Evolutionary conservation across 2,113 vertebrate species (phyloP), one percentile per base, ranked within the genome.

Genomic region (Bagarius yarrelli): DNA sequence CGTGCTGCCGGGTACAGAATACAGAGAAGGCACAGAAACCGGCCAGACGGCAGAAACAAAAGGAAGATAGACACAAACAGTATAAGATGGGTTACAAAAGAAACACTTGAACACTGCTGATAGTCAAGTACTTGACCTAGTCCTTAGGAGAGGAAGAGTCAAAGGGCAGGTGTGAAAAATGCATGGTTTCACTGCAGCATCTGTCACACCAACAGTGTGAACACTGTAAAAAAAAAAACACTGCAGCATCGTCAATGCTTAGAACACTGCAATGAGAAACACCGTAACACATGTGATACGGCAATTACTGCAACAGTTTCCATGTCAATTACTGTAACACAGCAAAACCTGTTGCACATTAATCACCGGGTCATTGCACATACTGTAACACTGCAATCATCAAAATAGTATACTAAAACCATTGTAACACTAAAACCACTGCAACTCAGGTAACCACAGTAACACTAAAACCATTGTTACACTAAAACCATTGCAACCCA

Each of bases 71-170:
- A 25, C 18, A 76, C 9, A 40, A n/a, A 44, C 19, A 25, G 23
- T 25, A 52, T 15, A 47, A 36, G 59, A 53, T 59, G 76, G 76
- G 47, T 34, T 8, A 73, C 8, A 40, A 53, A 59, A 72, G 60
- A 53, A 18, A n/a, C 47, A 18, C 44, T 4, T 25, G 34, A 57
- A 25, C 57, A 25, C 44, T 47, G 16, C 55, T 52, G 61, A 47
- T 44, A 50, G 30, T 16, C 75, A 34, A 73, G 64, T 73, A 61
- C 47, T 78, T 85, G 25, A n/a, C 57, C 19, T 84, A 76, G 70
- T 81, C 70, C 52, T 61, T 67, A 60, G 53, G 34, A 23, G 23
- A 27, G 44, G 47, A 25, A 6, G 19, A 59, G 27, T 76, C 73
- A 78, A 21, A 66, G 66, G 74, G 2, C 44, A 61, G 21, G 53